Evolutionary conservation across 2,113 vertebrate genomes (phyloP), one percentile per base, ranked within the genome.

Genomic region (Austrofundulus limnaeus): DNA sequence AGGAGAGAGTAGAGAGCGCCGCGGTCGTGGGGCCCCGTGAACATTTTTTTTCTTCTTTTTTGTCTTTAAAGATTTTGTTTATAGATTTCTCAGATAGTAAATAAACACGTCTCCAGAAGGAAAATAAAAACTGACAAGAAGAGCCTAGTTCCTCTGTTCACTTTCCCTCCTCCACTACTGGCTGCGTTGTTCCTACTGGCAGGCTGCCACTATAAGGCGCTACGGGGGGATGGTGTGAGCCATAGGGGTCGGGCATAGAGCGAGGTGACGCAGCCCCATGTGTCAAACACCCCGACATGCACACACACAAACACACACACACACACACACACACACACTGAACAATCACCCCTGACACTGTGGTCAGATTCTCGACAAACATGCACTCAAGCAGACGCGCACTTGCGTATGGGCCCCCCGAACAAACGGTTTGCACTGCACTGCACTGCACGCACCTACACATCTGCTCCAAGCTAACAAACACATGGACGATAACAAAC

Each of bases 101-200:
- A 94, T 92, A 93, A 97, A 96, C 94, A 96, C 94, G 91, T 96
- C 90, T 95, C n/a, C 90, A 94, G 94, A 94, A 90, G 96, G 94
- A 95, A 95, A 96, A 92, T 90, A 80, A 90, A 88, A 90, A 89
- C 90, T 88, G 91, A 92, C 89, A 90, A 92, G 87, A 93, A 91
- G 87, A 93, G 92, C 92, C 92, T 84, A 88, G 86, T 92, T 92
- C 90, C 91, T 92, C 89, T 95, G 93, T 94, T 94, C 88, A 90
- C 94, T 94, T 94, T 95, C 95, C 94, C 94, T 95, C 96, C 94
- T 94, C 95, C 95, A 96, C 94, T 95, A 95, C 95, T 94, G 94
- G 94, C 94, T 91, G 89, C 87, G 89, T 89, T 90, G 87, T 90
- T 92, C 91, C 90, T 90, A 91, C 86, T 91, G 91, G 90, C 91